Percentiles rank a stretch among this genome's conserved stretches.
phyloP scores from a whole-genome alignment of 2,888 invertebrate species.

The Standfussiana lucernea region DNA sequence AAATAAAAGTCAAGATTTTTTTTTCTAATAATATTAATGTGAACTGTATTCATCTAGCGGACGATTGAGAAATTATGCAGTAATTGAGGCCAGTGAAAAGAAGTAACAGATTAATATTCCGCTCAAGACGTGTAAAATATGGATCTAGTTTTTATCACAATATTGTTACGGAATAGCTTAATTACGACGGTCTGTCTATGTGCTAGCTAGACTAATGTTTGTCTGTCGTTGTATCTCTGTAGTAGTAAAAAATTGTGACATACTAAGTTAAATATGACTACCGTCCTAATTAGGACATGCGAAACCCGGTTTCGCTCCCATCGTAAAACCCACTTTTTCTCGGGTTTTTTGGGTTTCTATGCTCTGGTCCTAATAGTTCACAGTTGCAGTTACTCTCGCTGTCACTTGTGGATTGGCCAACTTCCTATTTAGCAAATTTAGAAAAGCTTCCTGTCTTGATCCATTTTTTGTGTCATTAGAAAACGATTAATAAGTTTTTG shows the following conservation, averaged over 20 bases:
- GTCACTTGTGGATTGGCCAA: not conserved
- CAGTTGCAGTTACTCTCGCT: not conserved
- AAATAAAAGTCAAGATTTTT: not conserved
- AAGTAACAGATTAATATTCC: slow-evolving; percentile 4
- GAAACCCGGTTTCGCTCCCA: no score
- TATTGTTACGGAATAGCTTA: not conserved
- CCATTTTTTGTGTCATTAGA: not conserved
- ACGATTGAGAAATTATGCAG: slow-evolving; percentile 6
- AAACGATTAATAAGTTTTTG: not conserved
- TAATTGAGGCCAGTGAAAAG: slow-evolving; percentile 16
- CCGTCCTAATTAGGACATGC: no score
- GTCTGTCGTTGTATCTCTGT: not conserved
- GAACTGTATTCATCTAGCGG: not conserved
- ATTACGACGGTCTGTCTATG: not conserved
- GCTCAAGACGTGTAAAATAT: slow-evolving; percentile 23
- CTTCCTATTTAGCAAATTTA: not conserved
- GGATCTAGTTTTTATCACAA: slow-evolving; percentile 18
- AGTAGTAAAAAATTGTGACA: not conserved
- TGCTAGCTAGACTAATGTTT: not conserved
- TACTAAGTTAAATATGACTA: not conserved
- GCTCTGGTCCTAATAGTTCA: not conserved
- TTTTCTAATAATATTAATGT: not conserved
- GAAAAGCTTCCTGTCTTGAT: not conserved
- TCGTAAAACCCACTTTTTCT: no score
- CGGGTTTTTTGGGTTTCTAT: no score